phyloP scores from a whole-genome alignment of 2,888 invertebrate species.

The Amblyjoppa fuscipennis region DNA sequence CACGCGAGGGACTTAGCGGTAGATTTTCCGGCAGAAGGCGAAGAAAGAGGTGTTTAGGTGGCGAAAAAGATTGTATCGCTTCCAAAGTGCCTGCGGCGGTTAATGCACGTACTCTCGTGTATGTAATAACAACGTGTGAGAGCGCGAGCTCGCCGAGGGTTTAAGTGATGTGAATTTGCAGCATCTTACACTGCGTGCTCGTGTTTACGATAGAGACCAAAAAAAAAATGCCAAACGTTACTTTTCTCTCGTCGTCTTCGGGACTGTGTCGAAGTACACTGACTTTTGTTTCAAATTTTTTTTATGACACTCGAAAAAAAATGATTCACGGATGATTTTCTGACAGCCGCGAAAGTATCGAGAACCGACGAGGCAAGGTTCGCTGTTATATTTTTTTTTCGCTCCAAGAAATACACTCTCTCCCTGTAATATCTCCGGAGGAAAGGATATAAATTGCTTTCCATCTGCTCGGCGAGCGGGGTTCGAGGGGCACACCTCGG shows the following conservation, averaged over 20 bases:
- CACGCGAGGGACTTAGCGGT: constrained; percentile 54
- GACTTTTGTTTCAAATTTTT: background rate
- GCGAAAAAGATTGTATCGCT: constrained; percentile 33
- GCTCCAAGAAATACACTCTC: constrained; percentile 6
- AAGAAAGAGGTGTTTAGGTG: constrained; percentile 37
- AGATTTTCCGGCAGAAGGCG: constrained; percentile 27
- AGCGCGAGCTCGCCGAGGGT: constrained; percentile 2
- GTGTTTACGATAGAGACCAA: background rate
- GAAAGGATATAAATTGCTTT: constrained; percentile 33
- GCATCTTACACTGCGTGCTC: constrained; percentile 1
- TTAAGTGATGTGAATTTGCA: constrained; percentile 27
- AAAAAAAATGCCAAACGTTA: constrained; percentile 4
- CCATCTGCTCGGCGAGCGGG: constrained; percentile 25
- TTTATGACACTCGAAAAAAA: background rate
- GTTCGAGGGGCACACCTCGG: background rate
- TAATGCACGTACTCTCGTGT: constrained; percentile 7
- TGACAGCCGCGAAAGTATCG: constrained; percentile 27
- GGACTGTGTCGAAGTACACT: constrained; percentile 1
- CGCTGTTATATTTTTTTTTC: background rate
- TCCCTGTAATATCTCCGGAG: background rate
- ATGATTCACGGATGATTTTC: constrained; percentile 17
- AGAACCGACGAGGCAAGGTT: constrained; percentile 3
- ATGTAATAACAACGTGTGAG: constrained; percentile 19
- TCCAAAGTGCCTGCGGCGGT: background rate
- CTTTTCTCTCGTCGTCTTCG: constrained; percentile 10